Conservation (phyloP, 2,113 vertebrate genomes). For the Columba livia region DNA sequence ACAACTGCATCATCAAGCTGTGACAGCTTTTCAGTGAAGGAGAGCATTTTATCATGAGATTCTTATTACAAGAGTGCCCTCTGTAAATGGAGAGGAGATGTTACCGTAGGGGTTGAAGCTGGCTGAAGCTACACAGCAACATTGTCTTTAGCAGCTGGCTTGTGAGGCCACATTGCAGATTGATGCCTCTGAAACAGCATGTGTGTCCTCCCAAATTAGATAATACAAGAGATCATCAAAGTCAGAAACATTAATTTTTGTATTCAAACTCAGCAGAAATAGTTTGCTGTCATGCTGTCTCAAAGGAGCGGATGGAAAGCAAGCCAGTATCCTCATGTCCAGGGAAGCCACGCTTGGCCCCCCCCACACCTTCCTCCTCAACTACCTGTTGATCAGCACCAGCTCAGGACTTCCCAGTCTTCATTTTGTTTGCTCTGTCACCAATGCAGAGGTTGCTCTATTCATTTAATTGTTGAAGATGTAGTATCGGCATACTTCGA, state of each 20-base stretch:
- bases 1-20: constrained; percentile 60
- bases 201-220: neutral
- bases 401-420: rapidly evolving
- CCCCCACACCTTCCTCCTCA: rapidly evolving
- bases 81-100: constrained; percentile 53
- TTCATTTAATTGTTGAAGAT: neutral
- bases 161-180: neutral
- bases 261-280: neutral
- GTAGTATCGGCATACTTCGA: neutral
- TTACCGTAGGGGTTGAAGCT: neutral
- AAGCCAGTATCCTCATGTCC: rapidly evolving
- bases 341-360: rapidly evolving
- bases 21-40: constrained; percentile 37
- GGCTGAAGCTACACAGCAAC: neutral
- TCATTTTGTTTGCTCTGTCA: neutral
- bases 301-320: neutral
- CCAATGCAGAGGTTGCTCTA: neutral
- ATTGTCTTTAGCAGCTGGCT: neutral
- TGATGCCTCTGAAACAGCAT: neutral
- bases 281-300: neutral
- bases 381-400: neutral
- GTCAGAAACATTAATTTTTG: neutral
- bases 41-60: constrained; percentile 18
- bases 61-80: constrained; percentile 73
- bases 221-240: neutral